phyloP scores from a whole-genome alignment of 2,113 vertebrate genomes.

The Carollia perspicillata region DNA sequence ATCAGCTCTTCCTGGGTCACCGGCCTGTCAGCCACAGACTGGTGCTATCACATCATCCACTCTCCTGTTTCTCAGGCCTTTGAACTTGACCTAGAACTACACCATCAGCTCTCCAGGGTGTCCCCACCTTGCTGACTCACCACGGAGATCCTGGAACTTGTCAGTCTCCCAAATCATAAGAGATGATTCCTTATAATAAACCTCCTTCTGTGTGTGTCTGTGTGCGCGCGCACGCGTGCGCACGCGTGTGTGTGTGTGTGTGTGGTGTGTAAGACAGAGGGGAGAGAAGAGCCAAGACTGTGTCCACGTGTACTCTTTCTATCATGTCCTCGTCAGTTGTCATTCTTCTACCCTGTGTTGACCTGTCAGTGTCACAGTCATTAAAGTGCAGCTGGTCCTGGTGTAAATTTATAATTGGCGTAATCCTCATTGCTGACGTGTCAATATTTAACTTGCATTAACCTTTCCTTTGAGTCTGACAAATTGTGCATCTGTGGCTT shows the following conservation, averaged over 20 bases:
- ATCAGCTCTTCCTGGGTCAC: background rate
- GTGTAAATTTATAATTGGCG: slow-evolving; percentile 83
- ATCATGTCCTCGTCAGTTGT: slow-evolving; percentile 64
- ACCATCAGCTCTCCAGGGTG: background rate
- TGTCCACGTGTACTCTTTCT: slow-evolving; percentile 57
- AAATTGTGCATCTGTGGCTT: slow-evolving; percentile 79
- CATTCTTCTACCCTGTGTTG: slow-evolving; percentile 62
- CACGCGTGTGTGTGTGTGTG: too few relatives aligned
- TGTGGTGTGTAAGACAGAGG: background rate
- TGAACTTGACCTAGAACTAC: background rate
- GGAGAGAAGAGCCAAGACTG: background rate
- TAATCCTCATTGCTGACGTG: slow-evolving; percentile 85
- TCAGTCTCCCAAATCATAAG: background rate
- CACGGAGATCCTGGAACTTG: too few relatives aligned
- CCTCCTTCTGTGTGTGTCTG: background rate
- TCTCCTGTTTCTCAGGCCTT: background rate
- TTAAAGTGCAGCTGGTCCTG: slow-evolving; percentile 77
- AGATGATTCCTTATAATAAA: background rate
- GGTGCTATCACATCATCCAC: rapidly evolving
- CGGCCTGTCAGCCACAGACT: background rate
- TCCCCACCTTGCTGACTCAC: background rate
- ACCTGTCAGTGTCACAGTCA: slow-evolving; percentile 79
- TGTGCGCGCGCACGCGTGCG: too few relatives aligned
- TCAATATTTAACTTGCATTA: slow-evolving; percentile 88
- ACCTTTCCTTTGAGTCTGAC: slow-evolving; percentile 85